phyloP scores from a whole-genome alignment of 2,113 vertebrate genomes.

The Ochotona princeps region DNA sequence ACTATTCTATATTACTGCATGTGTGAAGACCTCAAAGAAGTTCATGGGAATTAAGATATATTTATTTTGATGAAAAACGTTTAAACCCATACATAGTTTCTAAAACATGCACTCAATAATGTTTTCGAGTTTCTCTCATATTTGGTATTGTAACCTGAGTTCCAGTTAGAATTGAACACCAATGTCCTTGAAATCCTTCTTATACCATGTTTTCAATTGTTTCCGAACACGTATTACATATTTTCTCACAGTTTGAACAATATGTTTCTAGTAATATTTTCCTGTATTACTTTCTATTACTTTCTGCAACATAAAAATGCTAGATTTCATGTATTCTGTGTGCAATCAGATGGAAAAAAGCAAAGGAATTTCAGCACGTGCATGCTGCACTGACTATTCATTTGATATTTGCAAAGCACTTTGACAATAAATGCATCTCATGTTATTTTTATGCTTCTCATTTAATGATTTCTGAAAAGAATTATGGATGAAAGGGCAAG shows the following conservation, averaged over 20 bases:
- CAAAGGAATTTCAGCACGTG: slow-evolving; percentile 58
- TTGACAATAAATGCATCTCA: slow-evolving; percentile 52
- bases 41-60: too few species aligned
- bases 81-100: too few species aligned
- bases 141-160: not conserved
- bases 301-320: not conserved
- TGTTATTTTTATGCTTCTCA: slow-evolving; percentile 52
- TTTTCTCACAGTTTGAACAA: slow-evolving; percentile 1
- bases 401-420: slow-evolving; percentile 69
- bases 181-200: not conserved
- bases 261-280: slow-evolving; percentile 4
- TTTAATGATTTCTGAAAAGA: slow-evolving; percentile 66
- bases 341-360: slow-evolving; percentile 48
- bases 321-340: not conserved
- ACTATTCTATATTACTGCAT: not conserved
- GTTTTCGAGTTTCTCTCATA: too few species aligned
- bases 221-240: not conserved
- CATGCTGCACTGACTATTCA: slow-evolving; percentile 4
- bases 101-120: too few species aligned
- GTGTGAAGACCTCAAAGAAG: too few species aligned
- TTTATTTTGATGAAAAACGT: too few species aligned
- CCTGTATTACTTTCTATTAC: not conserved
- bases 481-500: slow-evolving; percentile 65
- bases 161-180: not conserved
- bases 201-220: not conserved